Conservation (phyloP, 2,113 vertebrate genomes). For the Chamaetylas fuelleborni region DNA sequence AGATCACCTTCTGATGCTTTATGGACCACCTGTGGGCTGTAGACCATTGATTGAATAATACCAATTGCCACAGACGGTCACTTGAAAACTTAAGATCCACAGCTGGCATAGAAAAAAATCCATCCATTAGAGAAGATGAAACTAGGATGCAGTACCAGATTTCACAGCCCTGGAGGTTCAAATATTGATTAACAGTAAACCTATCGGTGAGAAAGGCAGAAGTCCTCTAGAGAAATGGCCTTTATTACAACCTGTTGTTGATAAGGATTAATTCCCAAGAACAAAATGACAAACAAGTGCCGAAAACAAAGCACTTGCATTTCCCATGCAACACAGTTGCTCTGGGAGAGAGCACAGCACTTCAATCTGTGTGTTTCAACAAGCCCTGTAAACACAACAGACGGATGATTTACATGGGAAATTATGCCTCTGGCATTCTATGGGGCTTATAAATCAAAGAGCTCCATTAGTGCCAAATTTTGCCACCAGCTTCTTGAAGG, state of each 20-base stretch:
- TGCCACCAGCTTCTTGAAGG: background rate
- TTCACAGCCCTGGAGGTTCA: background rate
- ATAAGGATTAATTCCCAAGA: constrained; percentile 15
- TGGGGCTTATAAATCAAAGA: background rate
- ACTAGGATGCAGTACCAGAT: background rate
- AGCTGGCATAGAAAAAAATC: constrained; percentile 6
- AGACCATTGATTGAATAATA: background rate
- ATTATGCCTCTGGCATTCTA: background rate
- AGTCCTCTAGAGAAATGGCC: background rate
- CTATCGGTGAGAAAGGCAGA: background rate
- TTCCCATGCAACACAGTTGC: background rate
- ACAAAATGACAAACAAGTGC: background rate
- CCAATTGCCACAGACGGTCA: background rate
- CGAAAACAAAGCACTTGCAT: background rate
- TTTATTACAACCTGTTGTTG: background rate
- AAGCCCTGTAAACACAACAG: background rate
- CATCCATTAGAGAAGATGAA: constrained; percentile 19
- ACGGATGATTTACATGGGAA: background rate
- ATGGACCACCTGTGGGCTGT: constrained; percentile 7
- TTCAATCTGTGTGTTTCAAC: background rate
- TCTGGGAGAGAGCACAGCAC: background rate
- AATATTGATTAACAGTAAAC: constrained; percentile 44
- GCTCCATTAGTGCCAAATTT: background rate
- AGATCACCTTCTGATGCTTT: constrained; percentile 11
- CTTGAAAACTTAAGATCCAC: constrained; percentile 19